Evolutionary conservation across 2,797 vertebrate species (phyloP), one percentile per base, ranked within the genome.

Genomic region (Morus bassanus): DNA sequence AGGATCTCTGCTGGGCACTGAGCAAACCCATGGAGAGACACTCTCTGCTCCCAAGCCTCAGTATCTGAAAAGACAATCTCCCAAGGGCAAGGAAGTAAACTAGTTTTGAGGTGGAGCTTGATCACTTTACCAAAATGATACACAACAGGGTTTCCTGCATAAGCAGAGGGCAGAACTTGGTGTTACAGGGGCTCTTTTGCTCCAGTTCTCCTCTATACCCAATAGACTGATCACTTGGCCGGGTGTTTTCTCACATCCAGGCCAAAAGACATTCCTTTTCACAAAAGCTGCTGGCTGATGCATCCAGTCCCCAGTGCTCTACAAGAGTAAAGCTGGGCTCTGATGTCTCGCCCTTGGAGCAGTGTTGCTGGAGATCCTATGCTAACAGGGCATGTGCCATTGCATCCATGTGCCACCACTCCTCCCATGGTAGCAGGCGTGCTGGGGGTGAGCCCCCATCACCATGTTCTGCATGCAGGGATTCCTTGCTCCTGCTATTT

Each of bases 361-460:
- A 46, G 14, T 4, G 33, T 3, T 43, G 28, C 48, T 68, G 50
- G 27, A 91, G 65, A 11, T 31, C 22, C 57, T 68, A 27, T 2
- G 1, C 11, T 13, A 27, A 30, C 0, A 0, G 4, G 18, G 18
- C 37, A 48, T 0, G 4, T 53, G 12, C 23, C 76, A 18, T 46
- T 16, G 18, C 25, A 61, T 5, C 65, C 1, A 0, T 10, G 5
- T 64, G 64, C 54, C 65, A 56, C 31, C 3, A 3, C 14, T 18
- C n/a, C 54, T 39, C 46, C 69, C 2, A 12, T 0, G 1, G 24
- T 45, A 33, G 64, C 33, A 22, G 25, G 23, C 11, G 1, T 16
- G 67, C 41, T 45, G 24, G 25, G 24, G 35, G 10, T n/a, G 24
- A 88, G 43, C 37, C 21, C 64, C 39, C 59, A 25, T 6, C 72